Percentiles rank a stretch among this genome's conserved stretches.
Evolutionary conservation across 2,113 vertebrate species (phyloP).

Genomic region (Daboia siamensis): DNA sequence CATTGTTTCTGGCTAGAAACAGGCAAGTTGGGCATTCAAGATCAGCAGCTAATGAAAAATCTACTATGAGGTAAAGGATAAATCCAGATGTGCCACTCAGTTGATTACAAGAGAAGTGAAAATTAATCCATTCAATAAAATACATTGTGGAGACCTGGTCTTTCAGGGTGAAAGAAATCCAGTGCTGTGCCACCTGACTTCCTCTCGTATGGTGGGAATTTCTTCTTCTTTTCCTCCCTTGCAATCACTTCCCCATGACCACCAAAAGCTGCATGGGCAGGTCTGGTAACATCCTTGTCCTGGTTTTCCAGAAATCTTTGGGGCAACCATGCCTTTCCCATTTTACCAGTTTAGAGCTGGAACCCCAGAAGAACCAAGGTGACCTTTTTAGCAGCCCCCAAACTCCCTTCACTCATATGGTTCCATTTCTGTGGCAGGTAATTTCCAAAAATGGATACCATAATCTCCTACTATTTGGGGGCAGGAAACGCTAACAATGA

Average conservation of each 20-base stretch:
- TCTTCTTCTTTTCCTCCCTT: not conserved
- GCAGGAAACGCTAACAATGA: not conserved
- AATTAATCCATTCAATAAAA: not conserved
- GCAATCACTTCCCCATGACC: not conserved
- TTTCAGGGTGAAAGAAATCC: not conserved
- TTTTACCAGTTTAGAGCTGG: not conserved
- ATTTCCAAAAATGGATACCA: not conserved
- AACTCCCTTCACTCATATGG: not conserved
- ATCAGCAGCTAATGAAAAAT: not conserved
- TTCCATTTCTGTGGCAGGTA: not conserved
- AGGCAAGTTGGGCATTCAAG: not conserved
- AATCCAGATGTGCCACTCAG: not conserved
- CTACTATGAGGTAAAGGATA: slow-evolving; percentile 1
- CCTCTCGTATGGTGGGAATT: too few species aligned
- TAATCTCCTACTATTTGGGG: not conserved
- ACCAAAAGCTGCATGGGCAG: not conserved
- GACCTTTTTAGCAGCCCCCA: not conserved
- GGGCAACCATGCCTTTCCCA: not conserved
- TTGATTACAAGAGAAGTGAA: not conserved
- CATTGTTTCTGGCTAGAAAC: not conserved
- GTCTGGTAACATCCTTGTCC: too few species aligned
- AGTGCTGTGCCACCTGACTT: too few species aligned
- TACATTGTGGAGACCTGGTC: not conserved
- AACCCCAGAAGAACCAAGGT: not conserved
- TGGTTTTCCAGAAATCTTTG: not conserved